Base-by-base conservation (phyloP, 2,113 vertebrate genomes). In the Hydropotes inermis region DNA sequence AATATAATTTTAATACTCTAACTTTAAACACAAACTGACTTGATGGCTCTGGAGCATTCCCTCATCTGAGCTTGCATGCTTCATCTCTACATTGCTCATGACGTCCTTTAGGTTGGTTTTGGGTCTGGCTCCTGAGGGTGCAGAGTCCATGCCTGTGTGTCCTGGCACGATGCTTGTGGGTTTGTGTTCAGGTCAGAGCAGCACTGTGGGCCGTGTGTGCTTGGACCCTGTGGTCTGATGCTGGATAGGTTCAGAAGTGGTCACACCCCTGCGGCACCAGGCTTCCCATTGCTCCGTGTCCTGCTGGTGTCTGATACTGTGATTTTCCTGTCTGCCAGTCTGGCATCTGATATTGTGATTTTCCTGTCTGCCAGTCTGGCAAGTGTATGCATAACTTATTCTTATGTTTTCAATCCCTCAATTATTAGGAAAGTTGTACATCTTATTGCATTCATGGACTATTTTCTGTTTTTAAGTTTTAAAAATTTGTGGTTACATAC, bases 61-160 rank as follows among this genome's bases (percentile, higher is more conserved):
- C 17, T 67, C n/a, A 11, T 36, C 64, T 36, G 64, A 21, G 19
- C 9, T 21, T 5, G n/a, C 64, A 10, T 2, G 8, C 64, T 70
- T 36, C 9, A 5, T 36, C 64, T 36, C 64, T 21, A 5, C 0
- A 1, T 10, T 2, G 9, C 64, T 36, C n/a, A 3, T 36, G 64
- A 21, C 1, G 17, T 70, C n/a, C 17, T 36, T 70, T 2, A 11
- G 64, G 5, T 11, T 11, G 17, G 17, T 21, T 70, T 21, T 1
- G 64, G 61, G 16, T 36, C 64, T 36, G 64, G n/a, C n/a, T 9
- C n/a, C 64, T 11, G 64, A 36, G 64, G 17, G n/a, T 70, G 64
- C n/a, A 36, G 64, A 36, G 64, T 11, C 64, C n/a, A 21, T 4
- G 21, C 9, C 9, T 11, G 9, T 70, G 64, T 36, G 64, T 70